Evolutionary conservation across 1,140 invertebrate species (phyloP).

Genomic region (Heliconius hermathena): DNA sequence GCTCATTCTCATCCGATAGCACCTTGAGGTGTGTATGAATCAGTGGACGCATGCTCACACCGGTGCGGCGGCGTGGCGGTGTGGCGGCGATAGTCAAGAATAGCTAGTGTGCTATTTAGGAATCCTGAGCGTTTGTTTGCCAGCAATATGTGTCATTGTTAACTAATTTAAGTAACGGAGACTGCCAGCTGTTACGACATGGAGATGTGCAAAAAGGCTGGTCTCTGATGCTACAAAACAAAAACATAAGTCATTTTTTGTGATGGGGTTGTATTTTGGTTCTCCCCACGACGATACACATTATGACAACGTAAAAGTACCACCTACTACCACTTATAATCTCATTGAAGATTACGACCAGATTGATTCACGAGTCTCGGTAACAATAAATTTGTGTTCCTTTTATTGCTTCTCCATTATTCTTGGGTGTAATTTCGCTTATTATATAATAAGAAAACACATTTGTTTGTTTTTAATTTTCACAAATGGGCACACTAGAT

Average conservation of each 20-base stretch:
- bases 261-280: background rate
- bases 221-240: slow-evolving; percentile 26
- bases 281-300: background rate
- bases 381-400: slow-evolving; percentile 54
- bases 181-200: slow-evolving; percentile 78
- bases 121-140: slow-evolving; percentile 78
- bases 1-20: slow-evolving; percentile 56
- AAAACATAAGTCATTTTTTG: background rate
- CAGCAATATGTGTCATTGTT: slow-evolving; percentile 82
- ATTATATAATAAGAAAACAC: slow-evolving; percentile 13
- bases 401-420: slow-evolving; percentile 51
- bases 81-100: slow-evolving; percentile 70
- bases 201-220: slow-evolving; percentile 47
- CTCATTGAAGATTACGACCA: slow-evolving; percentile 50
- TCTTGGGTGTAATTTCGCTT: slow-evolving; percentile 28
- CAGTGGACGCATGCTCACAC: slow-evolving; percentile 70
- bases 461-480: slow-evolving; percentile 36
- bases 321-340: background rate
- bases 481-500: slow-evolving; percentile 18
- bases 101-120: slow-evolving; percentile 78
- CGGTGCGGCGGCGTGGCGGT: slow-evolving; percentile 42
- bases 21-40: slow-evolving; percentile 78
- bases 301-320: slow-evolving; percentile 27
- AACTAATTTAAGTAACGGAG: slow-evolving; percentile 80
- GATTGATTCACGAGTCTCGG: slow-evolving; percentile 56